These are phyloP conservation scores for Rugalucina vietnamica DNA, from an alignment of 2,888 invertebrate genomes.

Conservation along the genomic window DNA sequence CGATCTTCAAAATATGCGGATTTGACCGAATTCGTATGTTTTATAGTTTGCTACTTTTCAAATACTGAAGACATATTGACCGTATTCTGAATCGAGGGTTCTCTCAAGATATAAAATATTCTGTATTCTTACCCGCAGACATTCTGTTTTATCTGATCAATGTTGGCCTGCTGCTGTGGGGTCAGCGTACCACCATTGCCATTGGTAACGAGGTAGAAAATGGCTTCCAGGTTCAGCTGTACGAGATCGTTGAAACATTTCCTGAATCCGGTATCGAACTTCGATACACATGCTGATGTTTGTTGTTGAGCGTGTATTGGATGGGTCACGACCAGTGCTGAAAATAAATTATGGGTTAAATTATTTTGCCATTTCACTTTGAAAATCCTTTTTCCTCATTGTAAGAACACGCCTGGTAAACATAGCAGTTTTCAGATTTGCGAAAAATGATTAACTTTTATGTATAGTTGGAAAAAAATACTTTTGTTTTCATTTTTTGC, in stretches of 20 bases:
- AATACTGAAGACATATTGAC: too few species aligned
- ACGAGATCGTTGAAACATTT: constrained; percentile 65
- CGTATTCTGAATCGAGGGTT: too few species aligned
- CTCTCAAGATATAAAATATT: too few species aligned
- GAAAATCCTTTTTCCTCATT: too few species aligned
- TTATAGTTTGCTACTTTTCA: too few species aligned
- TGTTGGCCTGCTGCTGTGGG: constrained; percentile 53
- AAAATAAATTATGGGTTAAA: background rate
- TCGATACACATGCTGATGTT: constrained; percentile 50
- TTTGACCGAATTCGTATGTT: too few species aligned
- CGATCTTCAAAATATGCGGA: too few species aligned
- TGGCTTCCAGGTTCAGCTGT: constrained; percentile 63
- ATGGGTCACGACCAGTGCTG: constrained; percentile 44
- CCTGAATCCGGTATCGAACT: constrained; percentile 64
- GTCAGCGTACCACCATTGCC: constrained; percentile 66
- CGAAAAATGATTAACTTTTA: background rate
- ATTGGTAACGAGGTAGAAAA: constrained; percentile 68
- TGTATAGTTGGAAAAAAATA: background rate
- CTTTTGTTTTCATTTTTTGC: background rate
- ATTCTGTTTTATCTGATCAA: constrained; percentile 40
- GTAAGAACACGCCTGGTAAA: background rate
- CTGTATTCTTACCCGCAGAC: constrained; percentile 64
- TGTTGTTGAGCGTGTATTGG: constrained; percentile 36
- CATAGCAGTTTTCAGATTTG: background rate
- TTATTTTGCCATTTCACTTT: too few species aligned